Evolutionary conservation across 2,113 vertebrate genomes (phyloP), one percentile per base, ranked within the genome.

Genomic region (Syngnathus typhle): DNA sequence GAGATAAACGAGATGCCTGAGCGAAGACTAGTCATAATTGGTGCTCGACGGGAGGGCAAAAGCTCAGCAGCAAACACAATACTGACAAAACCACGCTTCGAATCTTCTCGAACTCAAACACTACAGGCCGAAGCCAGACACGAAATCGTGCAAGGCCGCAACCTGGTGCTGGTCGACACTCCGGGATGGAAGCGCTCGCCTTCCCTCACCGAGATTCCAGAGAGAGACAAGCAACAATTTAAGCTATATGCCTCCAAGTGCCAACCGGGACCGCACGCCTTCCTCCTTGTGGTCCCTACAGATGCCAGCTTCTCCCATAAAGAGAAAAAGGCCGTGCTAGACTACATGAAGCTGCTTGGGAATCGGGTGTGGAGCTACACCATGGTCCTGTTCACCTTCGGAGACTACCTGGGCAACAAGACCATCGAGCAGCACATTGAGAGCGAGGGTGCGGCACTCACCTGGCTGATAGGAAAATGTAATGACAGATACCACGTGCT

Each of bases 351-450:
- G 64, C 80, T 86, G 11, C 71, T 83, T 10, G 80, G 80, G 2
- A 56, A 77, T 36, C 15, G 18, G 10, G 83, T 63, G 2, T 86
- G 84, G 84, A 54, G 12, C 6, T 70, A 75, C 66, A 76, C 63
- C 4, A 55, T 86, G 68, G 76, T 88, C 51, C 71, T 85, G 23
- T 86, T 88, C 80, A 85, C 84, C 16, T 82, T 16, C 5, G 80
- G 80, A 4, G 83, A 83, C 36, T 73, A 27, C 37, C 79, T 87
- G 0, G 55, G 38, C 1, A 19, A 16, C 16, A 81, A 60, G 46
- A 43, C 62, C 0, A 78, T 76, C 12, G 87, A 87, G 39, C 21
- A 78, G 44, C 78, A 85, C 69, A 83, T 84, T 15, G 80, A 84
- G 63, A 79, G 76, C 1, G 82, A 86, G 43, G 82, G 87, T 13